phyloP scores from a whole-genome alignment of 2,797 vertebrate species.

The Malacoctenus gilli region DNA sequence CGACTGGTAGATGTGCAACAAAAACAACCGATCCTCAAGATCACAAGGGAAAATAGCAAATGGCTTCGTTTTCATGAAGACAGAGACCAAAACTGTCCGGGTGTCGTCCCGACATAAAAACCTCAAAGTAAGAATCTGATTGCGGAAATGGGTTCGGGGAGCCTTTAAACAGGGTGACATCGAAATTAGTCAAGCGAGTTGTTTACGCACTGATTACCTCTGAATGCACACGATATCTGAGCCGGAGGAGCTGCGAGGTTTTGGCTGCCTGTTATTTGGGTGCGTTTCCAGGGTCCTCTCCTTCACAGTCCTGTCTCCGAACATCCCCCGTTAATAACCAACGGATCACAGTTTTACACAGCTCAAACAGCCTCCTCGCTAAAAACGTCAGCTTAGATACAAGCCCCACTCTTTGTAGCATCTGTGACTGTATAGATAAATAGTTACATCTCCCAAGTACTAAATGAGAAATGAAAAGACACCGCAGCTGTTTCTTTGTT shows the following conservation, averaged over 20 bases:
- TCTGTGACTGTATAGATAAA: no score
- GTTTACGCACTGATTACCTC: neutral
- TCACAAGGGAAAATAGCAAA: neutral
- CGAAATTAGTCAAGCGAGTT: slow-evolving; percentile 11
- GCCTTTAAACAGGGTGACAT: neutral
- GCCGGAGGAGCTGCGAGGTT: neutral
- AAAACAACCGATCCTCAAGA: neutral
- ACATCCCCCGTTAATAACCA: slow-evolving; percentile 1
- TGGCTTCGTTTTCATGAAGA: neutral
- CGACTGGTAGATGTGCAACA: neutral
- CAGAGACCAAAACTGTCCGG: neutral
- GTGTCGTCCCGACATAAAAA: neutral
- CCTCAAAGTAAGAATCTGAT: neutral
- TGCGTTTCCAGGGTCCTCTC: slow-evolving; percentile 3
- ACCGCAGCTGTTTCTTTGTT: slow-evolving; percentile 16
- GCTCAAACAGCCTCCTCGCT: slow-evolving; percentile 7
- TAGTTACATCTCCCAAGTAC: slow-evolving; percentile 7
- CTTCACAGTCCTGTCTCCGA: neutral
- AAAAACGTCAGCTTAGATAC: slow-evolving; percentile 2
- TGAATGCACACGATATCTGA: slow-evolving; percentile 3
- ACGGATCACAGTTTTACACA: slow-evolving; percentile 2
- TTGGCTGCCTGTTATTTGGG: slow-evolving; percentile 12
- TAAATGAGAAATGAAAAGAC: slow-evolving; percentile 7
- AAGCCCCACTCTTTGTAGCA: neutral
- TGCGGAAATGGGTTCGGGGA: neutral